These are phyloP conservation scores for Ephialtes manifestator DNA, from an alignment of 2,888 invertebrate genomes.

Conservation along the genomic window DNA sequence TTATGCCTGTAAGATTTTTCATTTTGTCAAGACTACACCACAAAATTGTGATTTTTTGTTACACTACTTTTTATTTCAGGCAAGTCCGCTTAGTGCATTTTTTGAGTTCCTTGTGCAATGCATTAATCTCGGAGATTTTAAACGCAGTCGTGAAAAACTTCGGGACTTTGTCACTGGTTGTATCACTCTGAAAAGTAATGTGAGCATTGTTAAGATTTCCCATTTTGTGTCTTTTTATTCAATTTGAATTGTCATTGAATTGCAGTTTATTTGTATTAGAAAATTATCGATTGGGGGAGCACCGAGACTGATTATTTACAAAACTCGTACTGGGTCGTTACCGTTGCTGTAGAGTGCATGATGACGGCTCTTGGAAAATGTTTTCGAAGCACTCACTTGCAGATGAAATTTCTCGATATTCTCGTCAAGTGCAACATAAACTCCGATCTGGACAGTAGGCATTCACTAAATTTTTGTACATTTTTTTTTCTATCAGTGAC, in stretches of 20 bases:
- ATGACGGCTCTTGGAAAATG: constrained; percentile 88
- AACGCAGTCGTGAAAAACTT: constrained; percentile 81
- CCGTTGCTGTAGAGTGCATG: constrained; percentile 88
- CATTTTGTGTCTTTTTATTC: not conserved
- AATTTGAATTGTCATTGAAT: not conserved
- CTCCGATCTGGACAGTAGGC: constrained; percentile 77
- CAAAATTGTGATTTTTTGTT: not conserved
- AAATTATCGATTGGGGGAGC: constrained; percentile 81
- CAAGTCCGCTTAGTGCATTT: constrained; percentile 88
- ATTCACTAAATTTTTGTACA: not conserved
- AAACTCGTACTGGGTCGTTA: constrained; percentile 88
- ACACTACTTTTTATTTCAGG: constrained; percentile 86
- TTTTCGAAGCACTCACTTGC: constrained; percentile 89
- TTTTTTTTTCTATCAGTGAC: constrained; percentile 8
- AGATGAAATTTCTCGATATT: constrained; percentile 88
- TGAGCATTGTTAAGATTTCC: constrained; percentile 68
- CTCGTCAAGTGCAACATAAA: constrained; percentile 78
- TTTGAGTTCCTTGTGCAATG: constrained; percentile 88
- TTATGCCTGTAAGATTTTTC: constrained; percentile 88
- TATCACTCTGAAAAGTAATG: constrained; percentile 79
- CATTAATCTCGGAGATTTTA: constrained; percentile 82
- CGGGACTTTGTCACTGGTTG: constrained; percentile 83
- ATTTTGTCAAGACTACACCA: not conserved
- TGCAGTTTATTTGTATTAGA: constrained; percentile 71
- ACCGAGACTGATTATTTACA: constrained; percentile 86